Base-by-base conservation (phyloP, 2,888 invertebrate genomes). In the Diloba caeruleocephala region DNA sequence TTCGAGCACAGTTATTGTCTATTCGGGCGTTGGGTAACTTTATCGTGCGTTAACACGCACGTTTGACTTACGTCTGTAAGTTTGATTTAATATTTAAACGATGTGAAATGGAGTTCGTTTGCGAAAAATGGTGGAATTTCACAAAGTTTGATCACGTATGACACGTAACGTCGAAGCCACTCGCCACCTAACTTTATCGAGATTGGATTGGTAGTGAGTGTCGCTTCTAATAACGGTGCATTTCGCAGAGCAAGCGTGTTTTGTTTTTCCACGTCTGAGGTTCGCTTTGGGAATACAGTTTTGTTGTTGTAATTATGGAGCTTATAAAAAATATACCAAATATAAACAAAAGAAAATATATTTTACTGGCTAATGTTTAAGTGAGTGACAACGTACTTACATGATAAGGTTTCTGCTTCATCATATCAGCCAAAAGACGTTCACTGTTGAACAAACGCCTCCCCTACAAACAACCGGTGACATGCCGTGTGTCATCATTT, bases 201-300 rank as follows among this genome's bases (percentile, higher is more conserved):
- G 68, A 73, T 76, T 74, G 71, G 71, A 68, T 71, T 66, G 68
- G 65, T 61, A 68, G 65, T 63, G 72, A 71, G 63, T 69, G 73
- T 69, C 59, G 54, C 44, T 39, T 50, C 52, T 71, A 66, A 74
- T 73, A 74, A 65, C 44, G 53, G 57, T 72, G 63, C 58, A 69
- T 62, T 68, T 49, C 50, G 46, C 52, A 32, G 52, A 48, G 61
- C 49, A 29, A 62, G 61, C 61, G 42, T 48, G 46, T 67, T 57
- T 68, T 59, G 41, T 56, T 68, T 67, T 68, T 55, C 12, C 38
- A 39, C 29, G 38, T 43, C 38, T 64, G 25, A 10, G 9, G 7
- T 13, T 23, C 8, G 23, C 26, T 25, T 8, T 9, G 34, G 10
- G 29, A 26, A 50, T 29, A 8, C 26, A 31, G 28, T 31, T 7